These are phyloP conservation scores for Hydrolagus affinis DNA, from an alignment of 2,113 vertebrate genomes.

Conservation along the genomic window DNA sequence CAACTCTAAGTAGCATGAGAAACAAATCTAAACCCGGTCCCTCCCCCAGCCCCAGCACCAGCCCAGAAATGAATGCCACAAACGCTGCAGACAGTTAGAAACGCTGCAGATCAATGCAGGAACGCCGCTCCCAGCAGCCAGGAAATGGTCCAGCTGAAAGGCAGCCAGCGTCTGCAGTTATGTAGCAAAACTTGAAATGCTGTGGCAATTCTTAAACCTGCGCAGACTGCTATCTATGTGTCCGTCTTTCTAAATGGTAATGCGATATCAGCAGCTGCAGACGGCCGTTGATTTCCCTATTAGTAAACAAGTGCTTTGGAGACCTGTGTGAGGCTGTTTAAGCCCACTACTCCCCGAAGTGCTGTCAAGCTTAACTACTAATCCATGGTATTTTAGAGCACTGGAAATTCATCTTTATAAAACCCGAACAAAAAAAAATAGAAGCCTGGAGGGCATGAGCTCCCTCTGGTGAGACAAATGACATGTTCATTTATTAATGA, in stretches of 20 bases:
- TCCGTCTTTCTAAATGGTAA: constrained; percentile 78
- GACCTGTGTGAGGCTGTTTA: constrained; percentile 76
- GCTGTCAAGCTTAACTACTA: constrained; percentile 80
- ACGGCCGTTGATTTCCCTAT: constrained; percentile 65
- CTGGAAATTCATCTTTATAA: constrained; percentile 85
- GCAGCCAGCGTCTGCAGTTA: constrained; percentile 67
- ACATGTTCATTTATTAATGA: constrained; percentile 90
- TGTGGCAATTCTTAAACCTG: constrained; percentile 79
- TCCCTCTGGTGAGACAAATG: constrained; percentile 84
- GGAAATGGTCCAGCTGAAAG: constrained; percentile 50
- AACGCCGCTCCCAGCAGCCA: neutral
- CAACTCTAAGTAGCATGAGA: too few relatives aligned
- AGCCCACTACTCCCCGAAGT: constrained; percentile 75
- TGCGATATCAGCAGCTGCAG: constrained; percentile 77
- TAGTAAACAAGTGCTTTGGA: constrained; percentile 82
- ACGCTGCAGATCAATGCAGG: neutral
- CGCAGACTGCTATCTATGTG: constrained; percentile 74
- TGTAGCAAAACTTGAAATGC: constrained; percentile 62
- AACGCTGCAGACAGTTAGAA: neutral
- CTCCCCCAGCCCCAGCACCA: too few relatives aligned
- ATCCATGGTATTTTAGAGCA: constrained; percentile 80
- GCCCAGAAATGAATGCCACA: too few relatives aligned
- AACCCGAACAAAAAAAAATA: constrained; percentile 72
- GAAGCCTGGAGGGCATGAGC: constrained; percentile 70
- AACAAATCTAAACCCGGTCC: too few relatives aligned